A percentile compares a stretch with the other conserved stretches of the same genome.
Conservation (phyloP, 2,888 invertebrate species). For the Mantis religiosa region DNA sequence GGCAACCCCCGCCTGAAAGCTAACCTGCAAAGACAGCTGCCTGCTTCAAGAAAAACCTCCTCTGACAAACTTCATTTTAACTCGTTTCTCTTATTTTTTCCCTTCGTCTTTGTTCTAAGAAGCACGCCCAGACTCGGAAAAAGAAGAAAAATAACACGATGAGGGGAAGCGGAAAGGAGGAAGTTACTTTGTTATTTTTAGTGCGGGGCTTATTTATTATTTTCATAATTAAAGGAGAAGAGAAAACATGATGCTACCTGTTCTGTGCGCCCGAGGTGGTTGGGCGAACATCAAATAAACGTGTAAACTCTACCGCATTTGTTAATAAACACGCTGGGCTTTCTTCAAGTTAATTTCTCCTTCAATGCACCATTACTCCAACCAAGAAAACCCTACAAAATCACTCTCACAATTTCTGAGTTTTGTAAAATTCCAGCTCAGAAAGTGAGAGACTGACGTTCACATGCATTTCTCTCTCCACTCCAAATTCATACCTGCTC, state of each 20-base stretch:
- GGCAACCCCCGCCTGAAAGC: slow-evolving; percentile 3
- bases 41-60: slow-evolving; percentile 10
- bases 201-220: not conserved
- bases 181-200: not conserved
- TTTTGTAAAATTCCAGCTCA: too few species aligned
- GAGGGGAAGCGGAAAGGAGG: not conserved
- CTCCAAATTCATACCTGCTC: too few species aligned
- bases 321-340: not conserved
- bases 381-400: not conserved
- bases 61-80: slow-evolving; percentile 14
- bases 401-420: too few species aligned
- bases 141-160: not conserved
- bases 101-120: not conserved
- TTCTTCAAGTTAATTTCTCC: not conserved
- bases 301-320: not conserved
- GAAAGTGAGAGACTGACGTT: too few species aligned
- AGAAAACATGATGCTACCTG: not conserved
- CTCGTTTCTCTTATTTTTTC: not conserved
- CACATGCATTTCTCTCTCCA: too few species aligned
- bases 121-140: not conserved
- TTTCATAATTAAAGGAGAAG: not conserved
- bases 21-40: slow-evolving; percentile 12
- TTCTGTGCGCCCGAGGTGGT: not conserved
- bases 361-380: not conserved
- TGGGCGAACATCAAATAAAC: not conserved